These are phyloP conservation scores for Chaetops frenatus DNA, from an alignment of 2,113 vertebrate species.

Conservation along the genomic window DNA sequence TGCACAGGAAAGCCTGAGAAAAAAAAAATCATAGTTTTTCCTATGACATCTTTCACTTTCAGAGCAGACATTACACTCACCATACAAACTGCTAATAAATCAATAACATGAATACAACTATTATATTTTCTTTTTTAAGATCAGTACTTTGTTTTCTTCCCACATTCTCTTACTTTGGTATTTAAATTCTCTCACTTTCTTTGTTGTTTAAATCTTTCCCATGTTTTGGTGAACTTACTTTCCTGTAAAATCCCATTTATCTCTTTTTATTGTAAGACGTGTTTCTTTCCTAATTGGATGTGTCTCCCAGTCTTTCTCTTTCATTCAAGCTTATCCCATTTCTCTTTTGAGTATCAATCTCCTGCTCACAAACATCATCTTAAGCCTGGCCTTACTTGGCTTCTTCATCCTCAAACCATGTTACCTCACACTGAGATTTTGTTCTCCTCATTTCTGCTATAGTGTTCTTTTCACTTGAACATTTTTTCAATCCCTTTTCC, in stretches of 20 bases:
- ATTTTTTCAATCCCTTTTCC: not conserved
- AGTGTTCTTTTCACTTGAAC: not conserved
- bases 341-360: not conserved
- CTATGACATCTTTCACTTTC: slow-evolving; percentile 1
- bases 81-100: not conserved
- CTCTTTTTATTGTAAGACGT: not conserved
- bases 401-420: not conserved
- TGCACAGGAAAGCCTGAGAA: slow-evolving; percentile 5
- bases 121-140: not conserved
- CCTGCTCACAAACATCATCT: not conserved
- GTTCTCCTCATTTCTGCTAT: not conserved
- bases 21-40: not conserved
- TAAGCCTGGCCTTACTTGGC: not conserved
- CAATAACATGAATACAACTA: not conserved
- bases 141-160: not conserved
- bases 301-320: not conserved
- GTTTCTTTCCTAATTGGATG: not conserved
- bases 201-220: not conserved
- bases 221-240: not conserved
- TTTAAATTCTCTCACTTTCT: not conserved
- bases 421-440: not conserved
- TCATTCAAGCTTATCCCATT: not conserved
- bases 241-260: not conserved
- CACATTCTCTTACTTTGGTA: not conserved
- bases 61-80: not conserved